A percentile compares a stretch with the other conserved stretches of the same genome.
These are phyloP conservation scores for Drosophila percnosoma DNA, from an alignment of 2,888 invertebrate genomes.

Conservation along the genomic window DNA sequence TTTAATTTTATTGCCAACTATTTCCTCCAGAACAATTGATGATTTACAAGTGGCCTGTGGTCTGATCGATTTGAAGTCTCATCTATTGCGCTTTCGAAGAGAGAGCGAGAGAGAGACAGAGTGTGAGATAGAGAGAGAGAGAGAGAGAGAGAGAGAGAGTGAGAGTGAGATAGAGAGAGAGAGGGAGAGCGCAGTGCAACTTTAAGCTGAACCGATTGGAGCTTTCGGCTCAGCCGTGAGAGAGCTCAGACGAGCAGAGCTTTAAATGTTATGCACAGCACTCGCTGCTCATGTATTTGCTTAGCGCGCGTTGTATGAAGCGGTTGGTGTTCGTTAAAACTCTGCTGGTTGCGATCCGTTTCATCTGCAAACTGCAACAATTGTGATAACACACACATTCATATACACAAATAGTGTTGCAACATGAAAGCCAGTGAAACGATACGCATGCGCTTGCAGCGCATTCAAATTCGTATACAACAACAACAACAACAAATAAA, in stretches of 20 bases:
- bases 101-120: not conserved
- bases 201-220: constrained; percentile 25
- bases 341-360: constrained; percentile 7
- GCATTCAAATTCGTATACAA: constrained; percentile 48
- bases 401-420: constrained; percentile 28
- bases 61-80: not conserved
- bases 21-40: constrained; percentile 25
- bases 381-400: constrained; percentile 36
- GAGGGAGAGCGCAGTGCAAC: not conserved
- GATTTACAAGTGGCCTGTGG: constrained; percentile 41
- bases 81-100: not conserved
- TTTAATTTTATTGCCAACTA: constrained; percentile 10
- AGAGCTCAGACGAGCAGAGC: constrained; percentile 36
- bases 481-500: constrained; percentile 34
- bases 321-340: constrained; percentile 37
- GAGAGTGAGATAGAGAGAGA: not conserved
- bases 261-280: constrained; percentile 61
- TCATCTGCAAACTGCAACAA: constrained; percentile 26
- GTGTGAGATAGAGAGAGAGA: not conserved
- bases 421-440: constrained; percentile 75
- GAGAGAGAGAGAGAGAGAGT: not conserved
- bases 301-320: constrained; percentile 48
- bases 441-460: constrained; percentile 68
- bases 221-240: constrained; percentile 22
- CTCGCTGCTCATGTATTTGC: constrained; percentile 56